Base-by-base conservation (phyloP, 2,797 vertebrate genomes). In the Gallinago solitaria region DNA sequence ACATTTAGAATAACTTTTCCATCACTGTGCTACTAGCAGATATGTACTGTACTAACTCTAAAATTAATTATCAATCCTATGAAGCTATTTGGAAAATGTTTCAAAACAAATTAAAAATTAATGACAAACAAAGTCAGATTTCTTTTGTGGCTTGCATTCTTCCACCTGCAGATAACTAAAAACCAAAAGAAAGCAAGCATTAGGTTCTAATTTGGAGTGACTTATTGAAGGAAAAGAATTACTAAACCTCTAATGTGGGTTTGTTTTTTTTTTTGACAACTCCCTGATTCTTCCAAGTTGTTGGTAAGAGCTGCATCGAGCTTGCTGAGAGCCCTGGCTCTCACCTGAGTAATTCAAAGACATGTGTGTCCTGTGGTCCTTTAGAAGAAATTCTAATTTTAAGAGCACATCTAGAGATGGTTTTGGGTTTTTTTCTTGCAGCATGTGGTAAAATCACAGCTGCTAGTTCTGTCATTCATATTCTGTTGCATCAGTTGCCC, bases 101-200 rank as follows among this genome's bases (percentile, higher is more conserved):
- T 94, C 80, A 92, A 94, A 95, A 89, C 77, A 96, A 92, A 95
- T 97, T 91, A 97, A 96, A 97, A 92, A 96, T 91, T 95, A 93
- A 96, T 59, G 25, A 93, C 56, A 93, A 92, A 70, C 24, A 51
- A 83, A 93, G 91, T 63, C 2, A 41, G 45, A 89, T 95, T 95
- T 82, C 83, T 88, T 96, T 84, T 76, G 75, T 94, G 82, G 56
- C 57, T 77, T 80, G 45, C 85, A 83, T 92, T 92, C 32, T 74
- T 93, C 90, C 76, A 97, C 90, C 75, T 96, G 71, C 43, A 79
- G 64, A 92, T 79, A 89, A 63, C 71, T 94, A 64, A 94, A 93
- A 94, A 50, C 24, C 39, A 59, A 68, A 89, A 73, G 45, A 89
- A 89, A 61, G 60, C 71, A 89, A 90, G 75, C 39, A 78, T 90